Evolutionary conservation across 2,113 vertebrate species (phyloP), one percentile per base, ranked within the genome.

Genomic region (Equus przewalskii): DNA sequence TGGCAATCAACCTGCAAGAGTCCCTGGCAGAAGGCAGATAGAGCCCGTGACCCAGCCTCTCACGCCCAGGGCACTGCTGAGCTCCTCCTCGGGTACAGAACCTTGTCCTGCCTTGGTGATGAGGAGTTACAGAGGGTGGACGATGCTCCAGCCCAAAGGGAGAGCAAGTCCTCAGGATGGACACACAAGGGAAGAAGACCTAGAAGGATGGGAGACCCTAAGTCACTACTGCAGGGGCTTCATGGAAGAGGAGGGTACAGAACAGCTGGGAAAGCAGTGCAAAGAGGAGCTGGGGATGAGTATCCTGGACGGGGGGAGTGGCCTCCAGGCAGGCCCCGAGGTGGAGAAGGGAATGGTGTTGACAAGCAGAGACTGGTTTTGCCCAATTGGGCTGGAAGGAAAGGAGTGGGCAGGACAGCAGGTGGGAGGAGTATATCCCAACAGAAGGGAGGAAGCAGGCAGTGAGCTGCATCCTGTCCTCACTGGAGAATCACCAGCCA

Each of bases 391-490:
- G 26, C 72, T 97, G 58, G 64, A 69, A 94, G 90, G 72, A 79
- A 91, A 91, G 67, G 78, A 33, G 49, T 56, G 15, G n/a, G 86
- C 73, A 96, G 92, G 73, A 89, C 28, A 15, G 49, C 10, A 41
- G 76, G 54, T 44, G 56, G 78, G 56, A 62, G 91, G 72, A 26
- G 46, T 21, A 1, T 6, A 22, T 72, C 58, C 64, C 62, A 5
- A 46, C 84, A 24, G 84, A 79, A 92, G 56, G 73, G 85, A 96
- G 94, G 97, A 96, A 93, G 82, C 85, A 89, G 89, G 81, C 62
- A 0, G 56, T 22, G 41, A 73, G 72, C 95, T 75, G 64, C 69
- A 80, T 92, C 86, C 89, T 92, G 86, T 83, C 64, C 89, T 69
- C 79, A 19, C 2, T 19, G 62, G 64, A 89, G 85, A 78, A 10